Evolutionary conservation across 2,888 invertebrate species (phyloP).

Genomic region (Diplazon laetatorius): DNA sequence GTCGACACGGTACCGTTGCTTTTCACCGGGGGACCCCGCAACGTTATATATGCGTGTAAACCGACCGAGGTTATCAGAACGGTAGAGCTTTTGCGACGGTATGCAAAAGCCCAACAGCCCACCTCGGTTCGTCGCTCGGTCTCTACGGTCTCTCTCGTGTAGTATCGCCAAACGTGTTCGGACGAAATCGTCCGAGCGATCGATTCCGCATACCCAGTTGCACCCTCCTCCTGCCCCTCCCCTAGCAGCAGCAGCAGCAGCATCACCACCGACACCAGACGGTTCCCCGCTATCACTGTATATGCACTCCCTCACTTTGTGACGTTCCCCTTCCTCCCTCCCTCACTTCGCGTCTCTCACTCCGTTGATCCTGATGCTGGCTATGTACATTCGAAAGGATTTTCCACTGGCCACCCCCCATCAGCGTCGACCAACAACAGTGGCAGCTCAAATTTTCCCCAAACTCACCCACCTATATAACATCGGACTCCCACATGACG

Average conservation of each 20-base stretch:
- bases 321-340: slow-evolving; percentile 3
- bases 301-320: slow-evolving; percentile 13
- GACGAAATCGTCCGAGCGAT: slow-evolving; percentile 50
- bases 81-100: slow-evolving; percentile 18
- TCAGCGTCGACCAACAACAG: slow-evolving; percentile 7
- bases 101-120: slow-evolving; percentile 23
- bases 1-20: slow-evolving; percentile 4
- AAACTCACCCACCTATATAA: slow-evolving; percentile 7
- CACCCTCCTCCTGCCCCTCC: not conserved
- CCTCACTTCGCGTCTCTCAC: slow-evolving; percentile 3
- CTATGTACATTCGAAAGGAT: slow-evolving; percentile 27
- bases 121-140: slow-evolving; percentile 12
- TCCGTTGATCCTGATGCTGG: not conserved
- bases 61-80: slow-evolving; percentile 15
- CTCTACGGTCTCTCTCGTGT: not conserved
- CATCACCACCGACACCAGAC: not conserved
- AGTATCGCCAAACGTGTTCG: slow-evolving; percentile 47
- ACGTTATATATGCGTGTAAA: slow-evolving; percentile 35
- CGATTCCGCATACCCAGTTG: slow-evolving; percentile 38
- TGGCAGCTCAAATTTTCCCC: slow-evolving; percentile 14
- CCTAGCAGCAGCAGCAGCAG: not conserved
- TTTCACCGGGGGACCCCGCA: slow-evolving; percentile 1
- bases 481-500: no score
- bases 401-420: slow-evolving; percentile 6
- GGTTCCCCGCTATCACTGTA: slow-evolving; percentile 2